Evolutionary conservation across 2,113 vertebrate genomes (phyloP).

Genomic region (Protobothrops mucrosquamatus): DNA sequence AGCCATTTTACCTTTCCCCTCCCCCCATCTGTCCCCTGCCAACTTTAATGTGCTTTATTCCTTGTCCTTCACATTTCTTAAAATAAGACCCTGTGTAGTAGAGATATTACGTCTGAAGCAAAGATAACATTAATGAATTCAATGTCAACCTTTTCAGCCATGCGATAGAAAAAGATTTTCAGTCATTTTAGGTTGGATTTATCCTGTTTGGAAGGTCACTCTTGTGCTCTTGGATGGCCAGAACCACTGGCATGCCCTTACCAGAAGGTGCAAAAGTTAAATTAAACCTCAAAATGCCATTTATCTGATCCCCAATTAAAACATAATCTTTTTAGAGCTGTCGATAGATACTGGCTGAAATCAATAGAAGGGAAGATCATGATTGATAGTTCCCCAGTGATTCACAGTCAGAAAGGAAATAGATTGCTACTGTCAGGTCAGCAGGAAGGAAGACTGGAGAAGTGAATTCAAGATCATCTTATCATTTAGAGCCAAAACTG

Average conservation of each 20-base stretch:
- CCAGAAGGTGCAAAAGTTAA: conserved; percentile 61
- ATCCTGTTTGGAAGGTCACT: conserved; percentile 72
- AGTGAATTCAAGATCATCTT: conserved; percentile 37
- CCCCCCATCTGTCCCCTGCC: background rate
- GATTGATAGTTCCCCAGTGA: conserved; percentile 73
- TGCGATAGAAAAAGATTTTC: conserved; percentile 76
- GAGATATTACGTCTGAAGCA: conserved; percentile 64
- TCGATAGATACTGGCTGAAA: conserved; percentile 76
- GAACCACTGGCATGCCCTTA: conserved; percentile 70
- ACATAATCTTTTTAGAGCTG: conserved; percentile 81
- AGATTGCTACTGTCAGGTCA: conserved; percentile 55
- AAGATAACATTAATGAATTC: conserved; percentile 77
- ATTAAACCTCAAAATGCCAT: conserved; percentile 77
- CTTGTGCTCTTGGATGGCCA: conserved; percentile 71
- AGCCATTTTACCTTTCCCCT: background rate
- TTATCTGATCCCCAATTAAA: conserved; percentile 82
- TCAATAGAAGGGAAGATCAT: conserved; percentile 75
- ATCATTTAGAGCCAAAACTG: conserved; percentile 33
- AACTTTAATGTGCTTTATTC: background rate
- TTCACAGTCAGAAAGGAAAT: conserved; percentile 64
- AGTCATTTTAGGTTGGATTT: conserved; percentile 72
- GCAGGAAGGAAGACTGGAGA: conserved; percentile 35
- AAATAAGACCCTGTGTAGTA: conserved; percentile 34
- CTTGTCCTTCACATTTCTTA: background rate
- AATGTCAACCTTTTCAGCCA: conserved; percentile 76